Percentiles rank a stretch among this genome's conserved stretches.
These are phyloP conservation scores for Amyelois transitella DNA, from an alignment of 1,140 invertebrate genomes.

Conservation along the genomic window DNA sequence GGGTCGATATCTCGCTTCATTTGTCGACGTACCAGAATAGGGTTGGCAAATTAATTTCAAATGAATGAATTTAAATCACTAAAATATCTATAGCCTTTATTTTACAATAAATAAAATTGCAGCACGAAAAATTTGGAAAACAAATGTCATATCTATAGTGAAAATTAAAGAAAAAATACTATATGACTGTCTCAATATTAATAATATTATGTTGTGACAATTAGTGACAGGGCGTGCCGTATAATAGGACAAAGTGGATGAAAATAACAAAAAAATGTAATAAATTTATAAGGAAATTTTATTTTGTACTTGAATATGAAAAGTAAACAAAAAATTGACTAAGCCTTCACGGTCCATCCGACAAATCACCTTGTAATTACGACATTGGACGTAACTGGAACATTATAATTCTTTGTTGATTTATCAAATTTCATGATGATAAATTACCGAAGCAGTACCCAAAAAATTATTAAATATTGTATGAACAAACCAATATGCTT, in stretches of 20 bases:
- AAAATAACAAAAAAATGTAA: too few relatives aligned
- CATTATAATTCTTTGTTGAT: too few relatives aligned
- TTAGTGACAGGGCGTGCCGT: too few relatives aligned
- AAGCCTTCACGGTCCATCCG: background rate
- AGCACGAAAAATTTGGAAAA: background rate
- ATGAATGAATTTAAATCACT: background rate
- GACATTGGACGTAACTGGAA: background rate
- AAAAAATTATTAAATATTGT: too few relatives aligned
- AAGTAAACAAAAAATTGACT: background rate
- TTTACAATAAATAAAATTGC: background rate
- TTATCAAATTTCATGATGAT: too few relatives aligned
- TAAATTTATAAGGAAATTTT: too few relatives aligned
- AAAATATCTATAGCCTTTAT: background rate
- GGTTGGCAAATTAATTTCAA: constrained; percentile 15
- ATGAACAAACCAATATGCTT: too few relatives aligned
- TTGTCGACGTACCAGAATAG: constrained; percentile 24
- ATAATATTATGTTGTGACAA: too few relatives aligned
- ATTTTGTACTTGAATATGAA: too few relatives aligned
- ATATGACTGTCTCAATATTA: background rate
- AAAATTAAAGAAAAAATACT: background rate
- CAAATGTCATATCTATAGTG: background rate
- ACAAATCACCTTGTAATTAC: background rate
- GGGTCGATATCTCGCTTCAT: constrained; percentile 42
- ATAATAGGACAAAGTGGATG: too few relatives aligned
- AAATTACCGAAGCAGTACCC: too few relatives aligned